Evolutionary conservation across 2,888 invertebrate species (phyloP).

Genomic region (Zygogramma bicolorata): DNA sequence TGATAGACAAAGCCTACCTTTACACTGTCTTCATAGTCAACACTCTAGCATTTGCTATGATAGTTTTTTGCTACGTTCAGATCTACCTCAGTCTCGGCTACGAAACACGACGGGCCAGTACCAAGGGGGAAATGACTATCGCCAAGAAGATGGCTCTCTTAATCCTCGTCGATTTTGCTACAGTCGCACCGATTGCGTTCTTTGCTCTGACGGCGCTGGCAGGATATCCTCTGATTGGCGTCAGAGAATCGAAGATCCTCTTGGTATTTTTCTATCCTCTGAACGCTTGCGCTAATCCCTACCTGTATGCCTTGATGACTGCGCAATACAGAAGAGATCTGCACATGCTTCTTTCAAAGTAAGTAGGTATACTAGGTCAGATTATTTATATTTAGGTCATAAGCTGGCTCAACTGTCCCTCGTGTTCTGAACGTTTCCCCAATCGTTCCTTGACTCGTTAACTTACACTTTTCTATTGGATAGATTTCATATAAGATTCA

Average conservation of each 20-base stretch:
- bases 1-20: constrained; percentile 80
- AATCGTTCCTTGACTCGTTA: too few relatives aligned
- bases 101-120: constrained; percentile 71
- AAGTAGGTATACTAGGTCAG: too few relatives aligned
- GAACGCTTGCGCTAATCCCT: constrained; percentile 93
- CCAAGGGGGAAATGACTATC: constrained; percentile 77
- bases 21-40: constrained; percentile 80
- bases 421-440: too few relatives aligned
- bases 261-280: constrained; percentile 92
- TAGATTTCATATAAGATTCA: too few relatives aligned
- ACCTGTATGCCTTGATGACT: constrained; percentile 90
- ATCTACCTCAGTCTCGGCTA: constrained; percentile 85
- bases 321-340: constrained; percentile 87
- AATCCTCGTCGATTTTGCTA: constrained; percentile 85
- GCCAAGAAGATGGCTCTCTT: constrained; percentile 93
- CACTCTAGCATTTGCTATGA: constrained; percentile 84
- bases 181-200: constrained; percentile 86
- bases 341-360: constrained; percentile 76
- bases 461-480: too few relatives aligned
- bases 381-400: too few relatives aligned
- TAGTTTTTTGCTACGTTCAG: constrained; percentile 87
- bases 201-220: constrained; percentile 89
- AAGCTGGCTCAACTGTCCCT: too few relatives aligned
- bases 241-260: constrained; percentile 83
- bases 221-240: constrained; percentile 85